These are phyloP conservation scores for Hyaena hyaena DNA, from an alignment of 2,113 vertebrate genomes.

Conservation along the genomic window DNA sequence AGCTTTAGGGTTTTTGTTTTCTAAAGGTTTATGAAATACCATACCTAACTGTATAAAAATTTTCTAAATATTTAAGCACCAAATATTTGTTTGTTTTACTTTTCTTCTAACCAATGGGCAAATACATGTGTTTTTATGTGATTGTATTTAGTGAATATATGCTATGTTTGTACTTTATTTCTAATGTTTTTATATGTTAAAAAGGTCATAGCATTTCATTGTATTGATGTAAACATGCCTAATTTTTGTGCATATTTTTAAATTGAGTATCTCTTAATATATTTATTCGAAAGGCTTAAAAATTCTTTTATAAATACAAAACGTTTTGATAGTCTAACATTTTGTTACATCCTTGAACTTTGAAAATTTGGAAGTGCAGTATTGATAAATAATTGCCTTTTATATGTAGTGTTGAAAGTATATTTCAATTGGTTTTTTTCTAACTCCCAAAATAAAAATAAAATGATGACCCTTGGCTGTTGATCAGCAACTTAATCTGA, in stretches of 20 bases:
- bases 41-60: not conserved
- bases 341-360: conserved; percentile 36
- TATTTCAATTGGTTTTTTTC: conserved; percentile 46
- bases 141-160: conserved; percentile 3
- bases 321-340: conserved; percentile 27
- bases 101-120: conserved; percentile 4
- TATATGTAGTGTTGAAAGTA: conserved; percentile 31
- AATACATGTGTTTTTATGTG: not conserved
- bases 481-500: conserved; percentile 36
- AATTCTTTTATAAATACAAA: conserved; percentile 44
- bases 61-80: conserved; percentile 50
- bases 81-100: not conserved
- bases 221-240: conserved; percentile 35
- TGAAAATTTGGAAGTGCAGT: conserved; percentile 19
- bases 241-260: conserved; percentile 51
- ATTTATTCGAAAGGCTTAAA: conserved; percentile 23
- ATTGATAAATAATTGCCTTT: conserved; percentile 31
- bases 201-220: conserved; percentile 30
- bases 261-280: conserved; percentile 36
- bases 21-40: conserved; percentile 10
- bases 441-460: conserved; percentile 42
- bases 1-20: conserved; percentile 29
- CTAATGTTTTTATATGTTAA: conserved; percentile 9
- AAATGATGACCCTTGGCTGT: conserved; percentile 39
- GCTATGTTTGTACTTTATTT: conserved; percentile 47